Percentiles rank a stretch among this genome's conserved stretches.
These are phyloP conservation scores for Ichneumoninae sp. DNA, from an alignment of 2,888 invertebrate genomes.

Conservation along the genomic window DNA sequence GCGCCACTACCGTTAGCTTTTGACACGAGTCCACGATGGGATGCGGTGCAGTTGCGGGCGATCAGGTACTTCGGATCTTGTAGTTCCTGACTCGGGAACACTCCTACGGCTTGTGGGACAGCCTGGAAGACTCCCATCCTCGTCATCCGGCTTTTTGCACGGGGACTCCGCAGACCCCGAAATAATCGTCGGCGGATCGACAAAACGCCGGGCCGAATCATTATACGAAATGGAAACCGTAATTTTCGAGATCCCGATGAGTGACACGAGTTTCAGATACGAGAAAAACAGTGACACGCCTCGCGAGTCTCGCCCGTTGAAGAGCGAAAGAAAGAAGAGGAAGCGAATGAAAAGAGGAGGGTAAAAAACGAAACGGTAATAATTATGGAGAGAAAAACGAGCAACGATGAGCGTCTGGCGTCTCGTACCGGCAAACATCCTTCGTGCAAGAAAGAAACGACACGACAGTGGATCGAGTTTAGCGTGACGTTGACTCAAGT, in stretches of 20 bases:
- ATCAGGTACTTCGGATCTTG: constrained; percentile 31
- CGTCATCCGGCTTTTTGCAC: background rate
- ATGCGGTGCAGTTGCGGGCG: constrained; percentile 22
- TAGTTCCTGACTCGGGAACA: background rate
- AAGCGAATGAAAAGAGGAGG: constrained; percentile 14
- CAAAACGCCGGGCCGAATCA: constrained; percentile 16
- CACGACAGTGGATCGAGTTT: constrained; percentile 45
- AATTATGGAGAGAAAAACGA: constrained; percentile 51
- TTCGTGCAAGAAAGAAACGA: constrained; percentile 10
- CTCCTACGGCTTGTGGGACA: background rate
- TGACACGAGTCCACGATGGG: constrained; percentile 67
- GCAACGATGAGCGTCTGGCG: constrained; percentile 47
- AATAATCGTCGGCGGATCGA: constrained; percentile 10
- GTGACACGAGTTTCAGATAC: constrained; percentile 29
- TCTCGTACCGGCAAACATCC: constrained; percentile 38
- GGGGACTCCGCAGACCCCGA: background rate
- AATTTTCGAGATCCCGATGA: constrained; percentile 30
- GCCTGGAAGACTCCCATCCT: constrained; percentile 14
- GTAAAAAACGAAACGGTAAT: constrained; percentile 28
- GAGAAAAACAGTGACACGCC: constrained; percentile 23
- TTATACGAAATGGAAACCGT: constrained; percentile 46
- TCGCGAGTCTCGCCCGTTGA: constrained; percentile 10
- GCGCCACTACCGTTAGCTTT: constrained; percentile 72
- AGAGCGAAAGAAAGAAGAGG: constrained; percentile 9
- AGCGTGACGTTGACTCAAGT: constrained; percentile 61